Evolutionary conservation across 1,140 invertebrate species (phyloP).

Genomic region (Philotrypesis tridentata): DNA sequence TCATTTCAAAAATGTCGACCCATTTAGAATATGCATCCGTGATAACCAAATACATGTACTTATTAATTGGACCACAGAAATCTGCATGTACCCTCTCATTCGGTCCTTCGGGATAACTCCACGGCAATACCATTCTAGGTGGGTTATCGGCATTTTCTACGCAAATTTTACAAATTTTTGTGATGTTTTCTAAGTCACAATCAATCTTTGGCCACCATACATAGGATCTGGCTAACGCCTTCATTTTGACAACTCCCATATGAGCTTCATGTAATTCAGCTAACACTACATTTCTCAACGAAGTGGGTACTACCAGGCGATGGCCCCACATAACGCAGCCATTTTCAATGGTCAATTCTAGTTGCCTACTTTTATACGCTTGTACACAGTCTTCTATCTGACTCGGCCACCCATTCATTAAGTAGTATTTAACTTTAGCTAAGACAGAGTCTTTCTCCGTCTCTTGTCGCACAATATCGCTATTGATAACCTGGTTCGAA

Average conservation of each 20-base stretch:
- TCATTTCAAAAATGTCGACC: slow-evolving; percentile 61
- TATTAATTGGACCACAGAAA: too few relatives aligned
- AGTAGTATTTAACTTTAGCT: background rate
- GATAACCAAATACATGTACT: slow-evolving; percentile 66
- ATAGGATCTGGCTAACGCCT: slow-evolving; percentile 48
- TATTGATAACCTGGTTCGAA: background rate
- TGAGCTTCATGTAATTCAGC: slow-evolving; percentile 58
- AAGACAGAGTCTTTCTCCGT: background rate
- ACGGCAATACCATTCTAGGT: background rate
- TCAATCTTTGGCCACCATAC: slow-evolving; percentile 30
- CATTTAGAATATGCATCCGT: slow-evolving; percentile 70
- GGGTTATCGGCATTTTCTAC: background rate
- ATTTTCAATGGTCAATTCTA: slow-evolving; percentile 48
- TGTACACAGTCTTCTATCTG: background rate
- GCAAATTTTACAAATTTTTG: background rate
- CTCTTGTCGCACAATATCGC: background rate
- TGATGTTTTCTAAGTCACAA: background rate
- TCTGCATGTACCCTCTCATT: background rate
- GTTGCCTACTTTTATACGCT: background rate
- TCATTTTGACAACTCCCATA: slow-evolving; percentile 59
- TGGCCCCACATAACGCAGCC: slow-evolving; percentile 59
- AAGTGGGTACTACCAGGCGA: slow-evolving; percentile 53
- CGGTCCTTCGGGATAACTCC: background rate
- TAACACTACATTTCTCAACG: slow-evolving; percentile 45
- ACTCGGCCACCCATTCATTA: background rate